Percentiles rank a stretch among this genome's conserved stretches.
These are phyloP conservation scores for Nyctibius grandis DNA, from an alignment of 2,797 vertebrate species.

Conservation along the genomic window DNA sequence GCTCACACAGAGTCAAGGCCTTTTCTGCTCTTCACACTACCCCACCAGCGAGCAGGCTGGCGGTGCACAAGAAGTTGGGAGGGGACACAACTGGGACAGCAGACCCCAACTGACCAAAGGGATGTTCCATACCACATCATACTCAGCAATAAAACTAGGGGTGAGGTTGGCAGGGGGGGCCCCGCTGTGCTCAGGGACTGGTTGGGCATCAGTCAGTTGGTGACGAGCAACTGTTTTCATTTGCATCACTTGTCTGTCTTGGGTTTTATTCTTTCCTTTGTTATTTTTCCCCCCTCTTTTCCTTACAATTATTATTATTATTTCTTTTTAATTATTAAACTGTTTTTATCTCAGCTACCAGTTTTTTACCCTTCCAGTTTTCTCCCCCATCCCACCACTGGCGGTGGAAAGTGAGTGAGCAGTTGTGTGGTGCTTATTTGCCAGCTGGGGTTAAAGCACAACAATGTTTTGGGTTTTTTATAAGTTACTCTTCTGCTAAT, in stretches of 20 bases:
- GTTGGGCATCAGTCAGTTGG: background rate
- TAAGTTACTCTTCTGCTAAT: background rate
- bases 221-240: background rate
- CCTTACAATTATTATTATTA: background rate
- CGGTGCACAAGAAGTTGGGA: background rate
- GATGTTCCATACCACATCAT: background rate
- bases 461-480: background rate
- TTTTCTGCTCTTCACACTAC: background rate
- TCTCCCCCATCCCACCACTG: background rate
- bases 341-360: background rate
- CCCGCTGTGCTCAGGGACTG: background rate
- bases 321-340: background rate
- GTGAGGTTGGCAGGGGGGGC: rapidly evolving
- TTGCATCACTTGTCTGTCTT: background rate
- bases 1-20: background rate
- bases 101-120: background rate
- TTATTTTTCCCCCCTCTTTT: background rate
- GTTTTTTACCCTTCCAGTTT: background rate
- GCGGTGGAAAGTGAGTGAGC: background rate
- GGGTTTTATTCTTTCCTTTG: background rate
- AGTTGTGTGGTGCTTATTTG: background rate
- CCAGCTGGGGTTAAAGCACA: background rate
- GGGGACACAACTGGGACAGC: background rate
- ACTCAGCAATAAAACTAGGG: background rate
- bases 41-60: rapidly evolving